Evolutionary conservation across 2,113 vertebrate species (phyloP), one percentile per base, ranked within the genome.

Genomic region (Polypterus senegalus): DNA sequence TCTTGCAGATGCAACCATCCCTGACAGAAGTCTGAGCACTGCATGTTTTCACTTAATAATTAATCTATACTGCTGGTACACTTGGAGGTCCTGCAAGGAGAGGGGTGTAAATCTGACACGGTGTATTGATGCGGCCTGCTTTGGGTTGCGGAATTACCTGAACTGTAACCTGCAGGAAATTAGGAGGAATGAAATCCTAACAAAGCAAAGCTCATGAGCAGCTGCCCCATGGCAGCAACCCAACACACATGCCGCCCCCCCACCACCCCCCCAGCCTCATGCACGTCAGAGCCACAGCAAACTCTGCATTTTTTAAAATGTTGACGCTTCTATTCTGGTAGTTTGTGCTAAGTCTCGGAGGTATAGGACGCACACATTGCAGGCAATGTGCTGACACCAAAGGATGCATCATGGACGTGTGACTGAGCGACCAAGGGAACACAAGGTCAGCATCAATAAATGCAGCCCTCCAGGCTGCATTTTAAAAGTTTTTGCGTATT

Each of bases 301-400:
- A 57, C 58, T 52, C 9, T 47, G 47, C 58, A 56, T 66, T 56
- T 27, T 27, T 49, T 44, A 59, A 62, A 69, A 70, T 65, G 67
- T 66, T 65, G 65, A 70, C 67, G 66, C 67, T 58, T 58, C 54
- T 52, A 53, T 48, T 65, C 59, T 57, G 58, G 58, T n/a, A 61
- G 53, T 64, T 70, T 54, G 62, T 64, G 65, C 65, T 58, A 51
- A 53, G 5, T 49, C 7, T 60, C 8, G 48, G 27, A 27, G 27
- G 27, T 57, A 70, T 65, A 71, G 49, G 9, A 27, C 27, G 69
- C 66, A 71, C 73, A 27, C 65, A 71, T 45, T 69, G 68, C 73
- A 65, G 72, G 71, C 75, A 76, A 72, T 70, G 66, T 79, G 75
- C 77, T 79, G 79, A 79, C 77, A 75, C 61, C 9, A 67, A 63